Conservation (phyloP, 2,797 vertebrate species). For the Neostethus bicornis region DNA sequence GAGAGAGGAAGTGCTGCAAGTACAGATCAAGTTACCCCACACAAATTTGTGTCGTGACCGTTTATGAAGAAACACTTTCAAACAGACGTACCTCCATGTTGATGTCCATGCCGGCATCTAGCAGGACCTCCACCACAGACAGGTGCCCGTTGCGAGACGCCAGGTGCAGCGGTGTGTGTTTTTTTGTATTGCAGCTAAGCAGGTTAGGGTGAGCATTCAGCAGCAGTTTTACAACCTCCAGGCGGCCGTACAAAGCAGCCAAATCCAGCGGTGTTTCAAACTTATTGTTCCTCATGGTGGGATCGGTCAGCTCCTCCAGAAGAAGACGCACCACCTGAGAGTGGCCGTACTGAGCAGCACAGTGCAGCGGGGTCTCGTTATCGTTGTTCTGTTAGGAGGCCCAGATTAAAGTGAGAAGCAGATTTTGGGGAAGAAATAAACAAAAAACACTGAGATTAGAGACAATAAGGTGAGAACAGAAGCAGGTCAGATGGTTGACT, state of each 20-base stretch:
- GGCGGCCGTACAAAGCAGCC: constrained; percentile 93
- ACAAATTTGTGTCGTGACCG: constrained; percentile 38
- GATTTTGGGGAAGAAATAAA: not conserved
- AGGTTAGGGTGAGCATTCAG: constrained; percentile 95
- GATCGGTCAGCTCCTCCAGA: constrained; percentile 96
- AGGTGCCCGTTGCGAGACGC: constrained; percentile 95
- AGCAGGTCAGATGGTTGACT: constrained; percentile 1
- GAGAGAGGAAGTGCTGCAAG: constrained; percentile 58
- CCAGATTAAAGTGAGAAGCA: constrained; percentile 21
- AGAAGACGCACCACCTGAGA: constrained; percentile 91
- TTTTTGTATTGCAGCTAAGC: constrained; percentile 92
- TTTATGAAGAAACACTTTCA: constrained; percentile 33
- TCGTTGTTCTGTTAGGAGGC: constrained; percentile 89
- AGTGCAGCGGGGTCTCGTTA: constrained; percentile 97
- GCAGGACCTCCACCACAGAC: constrained; percentile 89
- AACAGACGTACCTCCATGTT: constrained; percentile 89
- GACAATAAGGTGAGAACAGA: constrained; percentile 8
- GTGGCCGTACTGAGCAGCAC: constrained; percentile 97
- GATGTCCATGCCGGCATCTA: constrained; percentile 96
- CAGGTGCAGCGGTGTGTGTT: constrained; percentile 94
- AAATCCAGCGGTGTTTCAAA: constrained; percentile 97
- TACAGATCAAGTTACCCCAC: constrained; percentile 43
- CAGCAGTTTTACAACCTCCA: constrained; percentile 96
- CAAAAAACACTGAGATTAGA: not conserved
- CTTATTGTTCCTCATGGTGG: constrained; percentile 98